Evolutionary conservation across 1,140 invertebrate genomes (phyloP), one percentile per base, ranked within the genome.

Genomic region (Tenebrio molitor): DNA sequence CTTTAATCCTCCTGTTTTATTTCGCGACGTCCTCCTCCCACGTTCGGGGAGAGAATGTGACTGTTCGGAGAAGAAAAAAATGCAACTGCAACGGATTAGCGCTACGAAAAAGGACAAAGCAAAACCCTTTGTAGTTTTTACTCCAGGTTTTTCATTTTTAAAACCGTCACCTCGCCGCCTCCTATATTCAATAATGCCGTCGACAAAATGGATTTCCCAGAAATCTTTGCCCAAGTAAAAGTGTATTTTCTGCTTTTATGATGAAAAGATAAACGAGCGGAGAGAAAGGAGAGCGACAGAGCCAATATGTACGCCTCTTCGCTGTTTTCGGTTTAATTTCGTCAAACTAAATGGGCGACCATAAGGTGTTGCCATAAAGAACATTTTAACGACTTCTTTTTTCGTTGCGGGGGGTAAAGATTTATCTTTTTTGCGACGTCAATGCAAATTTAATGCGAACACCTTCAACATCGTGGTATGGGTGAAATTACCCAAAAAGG

Each of bases 21-120:
- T 58, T 23, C 21, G 8, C 8, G n/a, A 5, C 19, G 44, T 21
- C 44, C 19, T 19, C 19, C 23, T 50, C 16, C 19, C 10, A 58
- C 29, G 50, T 29, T 29, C 6, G 50, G 19, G n/a, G 21, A 29
- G 29, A 58, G 12, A n/a, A n/a, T n/a, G 2, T 15, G n/a, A n/a
- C 12, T n/a, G 46, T n/a, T 23, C 23, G 5, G 8, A 58, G 25
- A 29, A 39, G 12, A n/a, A 58, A 58, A 29, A 25, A 29, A n/a
- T 58, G 50, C 50, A 58, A 58, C 23, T 58, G 50, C 50, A 58
- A 29, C n/a, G n/a, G n/a, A n/a, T n/a, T n/a, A n/a, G n/a, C n/a
- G n/a, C n/a, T n/a, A n/a, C n/a, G n/a, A n/a, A n/a, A n/a, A n/a
- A n/a, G n/a, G n/a, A n/a, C n/a, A n/a, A n/a, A n/a, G n/a, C 15